phyloP scores from a whole-genome alignment of 2,888 invertebrate species.

The Andrena bucephala region DNA sequence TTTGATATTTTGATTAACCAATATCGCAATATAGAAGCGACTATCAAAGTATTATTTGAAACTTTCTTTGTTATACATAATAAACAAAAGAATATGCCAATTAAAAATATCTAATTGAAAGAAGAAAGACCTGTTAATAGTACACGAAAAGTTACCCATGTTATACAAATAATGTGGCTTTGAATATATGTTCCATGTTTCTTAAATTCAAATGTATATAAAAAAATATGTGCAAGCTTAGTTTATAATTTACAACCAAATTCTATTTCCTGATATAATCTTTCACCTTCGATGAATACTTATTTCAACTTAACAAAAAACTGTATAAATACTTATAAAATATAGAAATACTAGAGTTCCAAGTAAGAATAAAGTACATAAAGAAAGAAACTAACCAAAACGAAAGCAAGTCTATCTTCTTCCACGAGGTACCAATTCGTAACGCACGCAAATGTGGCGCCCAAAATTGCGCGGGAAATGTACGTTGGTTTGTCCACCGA shows the following conservation, averaged over 20 bases:
- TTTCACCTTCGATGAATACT: neutral
- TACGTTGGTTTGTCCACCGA: neutral
- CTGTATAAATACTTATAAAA: neutral
- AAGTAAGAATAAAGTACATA: neutral
- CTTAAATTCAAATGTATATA: neutral
- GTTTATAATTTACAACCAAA: no score
- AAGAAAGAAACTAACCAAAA: slow-evolving; percentile 29
- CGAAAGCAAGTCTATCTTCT: neutral
- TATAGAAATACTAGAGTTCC: neutral
- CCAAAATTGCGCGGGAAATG: slow-evolving; percentile 2
- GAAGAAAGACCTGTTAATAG: neutral
- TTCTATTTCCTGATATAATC: neutral
- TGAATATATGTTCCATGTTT: neutral
- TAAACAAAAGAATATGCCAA: neutral
- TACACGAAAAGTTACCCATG: neutral
- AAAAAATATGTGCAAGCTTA: no score
- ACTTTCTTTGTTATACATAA: no score
- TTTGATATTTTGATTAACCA: no score
- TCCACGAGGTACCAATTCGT: neutral
- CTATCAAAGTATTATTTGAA: no score
- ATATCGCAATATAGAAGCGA: no score
- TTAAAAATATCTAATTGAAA: neutral
- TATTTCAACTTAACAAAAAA: neutral
- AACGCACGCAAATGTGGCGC: neutral
- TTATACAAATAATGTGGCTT: neutral